Conservation (phyloP, 1,140 invertebrate genomes). For the Bombus confusus region DNA sequence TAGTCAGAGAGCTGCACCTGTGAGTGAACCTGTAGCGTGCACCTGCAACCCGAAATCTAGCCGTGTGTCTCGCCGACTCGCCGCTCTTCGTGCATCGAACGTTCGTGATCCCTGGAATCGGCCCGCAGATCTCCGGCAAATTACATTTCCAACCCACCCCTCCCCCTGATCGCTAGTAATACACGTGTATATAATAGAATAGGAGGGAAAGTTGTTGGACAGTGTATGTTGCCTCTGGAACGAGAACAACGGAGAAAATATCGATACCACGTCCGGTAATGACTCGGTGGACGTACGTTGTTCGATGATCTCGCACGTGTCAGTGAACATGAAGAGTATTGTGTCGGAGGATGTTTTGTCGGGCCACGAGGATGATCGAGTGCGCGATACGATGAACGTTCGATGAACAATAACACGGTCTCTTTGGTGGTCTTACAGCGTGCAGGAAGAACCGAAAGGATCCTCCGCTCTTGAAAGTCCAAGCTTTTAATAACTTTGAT, state of each 20-base stretch:
- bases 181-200: neutral
- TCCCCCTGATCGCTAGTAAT: neutral
- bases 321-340: constrained; percentile 29
- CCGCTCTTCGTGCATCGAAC: neutral
- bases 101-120: neutral
- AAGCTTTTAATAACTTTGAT: neutral
- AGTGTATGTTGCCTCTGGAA: neutral
- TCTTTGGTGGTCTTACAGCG: neutral
- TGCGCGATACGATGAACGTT: constrained; percentile 10
- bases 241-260: neutral
- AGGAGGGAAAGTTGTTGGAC: neutral
- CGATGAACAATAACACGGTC: constrained; percentile 14
- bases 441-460: neutral
- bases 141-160: neutral
- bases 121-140: neutral
- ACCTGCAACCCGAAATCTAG: constrained; percentile 47
- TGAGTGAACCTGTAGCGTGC: constrained; percentile 59
- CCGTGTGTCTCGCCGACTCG: neutral
- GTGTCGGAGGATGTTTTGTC: neutral
- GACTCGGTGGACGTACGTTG: neutral
- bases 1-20: constrained; percentile 74
- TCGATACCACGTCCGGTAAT: neutral
- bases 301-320: constrained; percentile 22
- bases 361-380: constrained; percentile 14
- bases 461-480: neutral